Conservation (phyloP, 2,888 invertebrate genomes). For the Notodonta dromedarius region DNA sequence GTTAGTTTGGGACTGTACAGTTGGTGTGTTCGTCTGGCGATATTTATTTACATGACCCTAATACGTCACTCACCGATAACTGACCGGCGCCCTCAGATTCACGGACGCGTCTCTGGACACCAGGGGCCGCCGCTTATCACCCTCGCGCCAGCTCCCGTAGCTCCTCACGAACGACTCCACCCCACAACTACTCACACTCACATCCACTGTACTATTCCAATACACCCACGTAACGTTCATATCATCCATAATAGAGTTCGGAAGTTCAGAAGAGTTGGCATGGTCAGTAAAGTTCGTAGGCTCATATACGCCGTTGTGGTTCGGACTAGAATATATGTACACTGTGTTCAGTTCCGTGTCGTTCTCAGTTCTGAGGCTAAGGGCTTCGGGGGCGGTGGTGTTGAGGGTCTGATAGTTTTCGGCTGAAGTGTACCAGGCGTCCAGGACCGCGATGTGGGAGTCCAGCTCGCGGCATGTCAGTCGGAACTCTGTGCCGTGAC, state of each 20-base stretch:
- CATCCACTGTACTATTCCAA: constrained; percentile 60
- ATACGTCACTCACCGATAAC: constrained; percentile 74
- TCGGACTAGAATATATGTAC: constrained; percentile 77
- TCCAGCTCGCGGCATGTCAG: constrained; percentile 86
- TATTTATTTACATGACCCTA: no score
- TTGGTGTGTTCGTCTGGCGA: no score
- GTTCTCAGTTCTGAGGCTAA: constrained; percentile 66
- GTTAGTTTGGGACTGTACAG: no score
- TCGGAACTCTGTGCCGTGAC: constrained; percentile 84
- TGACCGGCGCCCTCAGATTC: constrained; percentile 79
- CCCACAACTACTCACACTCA: constrained; percentile 68
- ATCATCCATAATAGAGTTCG: constrained; percentile 32
- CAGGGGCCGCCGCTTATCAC: constrained; percentile 58
- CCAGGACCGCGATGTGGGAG: constrained; percentile 86
- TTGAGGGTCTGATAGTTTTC: constrained; percentile 64
- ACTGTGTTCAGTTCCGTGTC: constrained; percentile 73
- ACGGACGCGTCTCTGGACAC: constrained; percentile 59
- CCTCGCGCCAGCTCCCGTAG: constrained; percentile 76
- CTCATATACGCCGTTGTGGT: constrained; percentile 73
- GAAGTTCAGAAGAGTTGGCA: constrained; percentile 26
- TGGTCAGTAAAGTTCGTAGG: constrained; percentile 62
- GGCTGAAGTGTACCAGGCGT: constrained; percentile 83
- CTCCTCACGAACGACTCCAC: constrained; percentile 64
- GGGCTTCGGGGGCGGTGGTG: constrained; percentile 46
- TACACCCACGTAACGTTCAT: constrained; percentile 53